Evolutionary conservation across 92 coral and sea anemone species (phyloP), one percentile per base, ranked within the genome.

Genomic region (Epizoanthus stellaris): DNA sequence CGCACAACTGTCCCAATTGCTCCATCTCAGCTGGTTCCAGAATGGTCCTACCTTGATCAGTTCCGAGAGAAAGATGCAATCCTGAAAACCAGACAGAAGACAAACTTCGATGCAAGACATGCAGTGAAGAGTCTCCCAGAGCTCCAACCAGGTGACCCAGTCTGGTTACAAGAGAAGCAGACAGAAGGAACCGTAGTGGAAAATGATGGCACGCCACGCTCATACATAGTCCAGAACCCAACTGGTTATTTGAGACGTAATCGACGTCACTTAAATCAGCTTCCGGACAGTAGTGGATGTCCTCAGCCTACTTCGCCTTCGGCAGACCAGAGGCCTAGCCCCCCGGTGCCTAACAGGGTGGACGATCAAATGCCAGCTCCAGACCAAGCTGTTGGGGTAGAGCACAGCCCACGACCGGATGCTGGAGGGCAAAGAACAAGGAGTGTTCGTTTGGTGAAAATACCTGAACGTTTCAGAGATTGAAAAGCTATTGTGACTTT

Each of bases 1-100:
- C 52, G 73, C 13, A 89, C 88, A 5, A 81, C 66, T 40, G 73
- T 84, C 23, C 90, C 86, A 75, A 84, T 84, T 52, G 45, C 67
- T 36, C 77, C 82, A 53, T 20, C 53, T 6, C 62, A 57, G 62
- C 62, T 8, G 10, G 12, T 57, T n/a, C 62, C 62, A 57, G 62
- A 57, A 8, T 57, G 62, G 62, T 57, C 12, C 16, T n/a, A 57
- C 62, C 62, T 57, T n/a, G 16, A 12, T 57, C 62, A 57, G 62
- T 57, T 57, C 62, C 62, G 16, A 57, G 62, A 57, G 62, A 57
- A 57, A 57, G 2, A 57, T n/a, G 16, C 62, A 57, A 57, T 4
- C n/a, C n/a, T n/a, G n/a, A n/a, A n/a, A n/a, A n/a, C n/a, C n/a
- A n/a, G n/a, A n/a, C n/a, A n/a, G n/a, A n/a, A n/a, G n/a, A n/a